A percentile compares a stretch with the other conserved stretches of the same genome.
These are phyloP conservation scores for Urocolius indicus DNA, from an alignment of 2,113 vertebrate species.

Conservation along the genomic window DNA sequence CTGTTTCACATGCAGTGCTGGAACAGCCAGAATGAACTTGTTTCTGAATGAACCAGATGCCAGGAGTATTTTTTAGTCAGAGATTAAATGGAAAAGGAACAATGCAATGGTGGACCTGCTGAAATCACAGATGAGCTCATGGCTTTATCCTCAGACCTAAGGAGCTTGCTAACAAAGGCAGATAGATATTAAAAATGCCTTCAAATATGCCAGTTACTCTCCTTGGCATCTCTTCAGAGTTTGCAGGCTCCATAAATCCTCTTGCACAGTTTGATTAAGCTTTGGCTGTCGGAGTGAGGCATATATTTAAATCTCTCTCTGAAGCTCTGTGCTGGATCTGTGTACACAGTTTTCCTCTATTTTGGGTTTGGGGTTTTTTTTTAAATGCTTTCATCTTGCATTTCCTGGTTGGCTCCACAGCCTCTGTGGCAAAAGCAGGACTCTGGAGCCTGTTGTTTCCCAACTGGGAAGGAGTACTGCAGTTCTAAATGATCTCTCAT, in stretches of 20 bases:
- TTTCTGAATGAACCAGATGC: constrained; percentile 27
- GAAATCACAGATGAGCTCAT: constrained; percentile 32
- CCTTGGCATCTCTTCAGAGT: constrained; percentile 40
- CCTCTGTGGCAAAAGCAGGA: background rate
- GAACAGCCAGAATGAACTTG: constrained; percentile 3
- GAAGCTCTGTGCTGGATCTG: background rate
- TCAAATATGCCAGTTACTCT: constrained; percentile 35
- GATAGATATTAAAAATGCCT: constrained; percentile 58
- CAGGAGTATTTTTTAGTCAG: background rate
- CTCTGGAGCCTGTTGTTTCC: background rate
- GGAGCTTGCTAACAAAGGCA: constrained; percentile 27
- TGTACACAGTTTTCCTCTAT: constrained; percentile 20
- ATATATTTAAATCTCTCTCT: constrained; percentile 24
- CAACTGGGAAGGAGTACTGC: background rate
- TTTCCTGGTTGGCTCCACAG: constrained; percentile 38
- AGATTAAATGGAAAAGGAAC: constrained; percentile 13
- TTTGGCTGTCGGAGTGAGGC: constrained; percentile 30
- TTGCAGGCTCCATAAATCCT: constrained; percentile 35
- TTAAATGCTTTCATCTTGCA: constrained; percentile 37
- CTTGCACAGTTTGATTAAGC: constrained; percentile 46
- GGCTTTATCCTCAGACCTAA: constrained; percentile 2
- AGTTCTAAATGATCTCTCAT: background rate
- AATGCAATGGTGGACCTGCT: background rate
- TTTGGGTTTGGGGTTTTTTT: background rate
- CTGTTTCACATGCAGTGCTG: background rate